phyloP scores from a whole-genome alignment of 2,797 vertebrate species.

The Thalassophryne amazonica region DNA sequence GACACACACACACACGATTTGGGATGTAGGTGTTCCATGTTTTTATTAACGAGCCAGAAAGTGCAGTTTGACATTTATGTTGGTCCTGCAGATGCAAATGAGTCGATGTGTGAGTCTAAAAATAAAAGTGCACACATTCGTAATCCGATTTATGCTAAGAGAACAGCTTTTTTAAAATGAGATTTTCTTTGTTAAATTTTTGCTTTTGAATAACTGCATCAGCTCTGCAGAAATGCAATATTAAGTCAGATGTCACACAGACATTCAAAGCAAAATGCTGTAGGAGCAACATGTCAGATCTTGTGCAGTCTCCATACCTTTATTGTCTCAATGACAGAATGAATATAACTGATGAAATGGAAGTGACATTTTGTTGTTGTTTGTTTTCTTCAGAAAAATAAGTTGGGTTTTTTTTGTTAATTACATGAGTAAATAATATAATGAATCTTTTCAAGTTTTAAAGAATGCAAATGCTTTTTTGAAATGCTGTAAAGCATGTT shows the following conservation, averaged over 20 bases:
- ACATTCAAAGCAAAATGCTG: too few relatives aligned
- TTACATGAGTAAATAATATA: background rate
- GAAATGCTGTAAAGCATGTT: background rate
- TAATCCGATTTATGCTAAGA: constrained; percentile 35
- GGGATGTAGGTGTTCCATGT: constrained; percentile 69
- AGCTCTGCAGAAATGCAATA: constrained; percentile 13
- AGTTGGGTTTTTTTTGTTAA: too few relatives aligned
- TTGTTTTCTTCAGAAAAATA: too few relatives aligned
- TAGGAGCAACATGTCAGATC: too few relatives aligned
- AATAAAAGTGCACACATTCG: constrained; percentile 19
- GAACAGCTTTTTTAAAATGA: constrained; percentile 1
- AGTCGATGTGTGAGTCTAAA: constrained; percentile 40
- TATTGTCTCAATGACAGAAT: too few relatives aligned
- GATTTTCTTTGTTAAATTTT: background rate
- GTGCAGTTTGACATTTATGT: constrained; percentile 76
- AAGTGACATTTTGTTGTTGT: too few relatives aligned
- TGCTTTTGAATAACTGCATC: background rate
- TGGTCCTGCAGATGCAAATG: constrained; percentile 73
- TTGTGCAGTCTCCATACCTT: too few relatives aligned
- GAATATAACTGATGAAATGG: too few relatives aligned
- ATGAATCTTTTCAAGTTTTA: background rate
- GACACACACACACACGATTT: constrained; percentile 70
- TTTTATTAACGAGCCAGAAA: constrained; percentile 76
- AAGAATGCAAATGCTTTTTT: background rate
- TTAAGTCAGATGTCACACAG: background rate